A percentile compares a stretch with the other conserved stretches of the same genome.
Evolutionary conservation across 1,140 invertebrate species (phyloP).

Genomic region (Meteorus sp.): DNA sequence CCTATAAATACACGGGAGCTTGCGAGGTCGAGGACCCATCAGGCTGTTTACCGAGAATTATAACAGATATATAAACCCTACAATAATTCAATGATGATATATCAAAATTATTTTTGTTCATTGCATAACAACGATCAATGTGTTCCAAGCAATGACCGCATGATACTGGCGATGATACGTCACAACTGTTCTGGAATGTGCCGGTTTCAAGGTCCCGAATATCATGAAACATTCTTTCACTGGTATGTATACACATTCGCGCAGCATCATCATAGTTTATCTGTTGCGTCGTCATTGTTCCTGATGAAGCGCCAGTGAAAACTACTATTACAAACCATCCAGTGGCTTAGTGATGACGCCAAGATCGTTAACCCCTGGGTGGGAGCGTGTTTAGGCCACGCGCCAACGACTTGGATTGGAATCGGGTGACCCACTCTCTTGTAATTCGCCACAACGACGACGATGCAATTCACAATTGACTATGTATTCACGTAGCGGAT

Average conservation of each 20-base stretch:
- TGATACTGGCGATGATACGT: too few species aligned
- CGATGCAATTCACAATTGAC: constrained; percentile 31
- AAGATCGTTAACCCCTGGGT: constrained; percentile 52
- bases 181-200: too few species aligned
- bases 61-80: background rate
- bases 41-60: constrained; percentile 11
- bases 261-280: background rate
- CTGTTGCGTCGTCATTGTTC: background rate
- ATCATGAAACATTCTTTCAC: too few species aligned
- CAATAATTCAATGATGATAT: background rate
- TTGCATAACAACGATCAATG: too few species aligned
- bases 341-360: constrained; percentile 9
- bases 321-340: background rate
- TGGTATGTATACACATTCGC: too few species aligned
- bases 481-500: background rate
- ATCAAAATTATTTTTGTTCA: background rate
- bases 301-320: background rate
- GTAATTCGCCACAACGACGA: constrained; percentile 35
- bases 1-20: constrained; percentile 19
- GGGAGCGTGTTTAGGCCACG: constrained; percentile 35
- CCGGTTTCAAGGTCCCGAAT: too few species aligned
- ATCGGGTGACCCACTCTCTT: constrained; percentile 43
- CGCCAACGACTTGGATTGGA: constrained; percentile 47
- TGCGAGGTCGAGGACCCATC: constrained; percentile 24
- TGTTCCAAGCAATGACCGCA: too few species aligned